phyloP scores from a whole-genome alignment of 2,797 vertebrate genomes.

The Dipus sagitta region DNA sequence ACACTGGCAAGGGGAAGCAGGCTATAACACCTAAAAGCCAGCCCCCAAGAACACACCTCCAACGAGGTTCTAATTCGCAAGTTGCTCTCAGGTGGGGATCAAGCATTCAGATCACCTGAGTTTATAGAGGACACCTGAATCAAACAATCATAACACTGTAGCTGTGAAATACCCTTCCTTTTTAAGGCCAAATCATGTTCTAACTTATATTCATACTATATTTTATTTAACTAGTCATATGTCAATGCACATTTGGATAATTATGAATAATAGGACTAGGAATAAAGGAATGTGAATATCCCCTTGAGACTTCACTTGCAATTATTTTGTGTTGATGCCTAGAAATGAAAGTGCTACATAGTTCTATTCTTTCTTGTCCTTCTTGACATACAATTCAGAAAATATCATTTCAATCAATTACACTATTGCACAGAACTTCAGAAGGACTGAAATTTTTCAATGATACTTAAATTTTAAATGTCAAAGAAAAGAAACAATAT shows the following conservation, averaged over 20 bases:
- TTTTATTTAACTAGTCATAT: background rate
- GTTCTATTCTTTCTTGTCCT: background rate
- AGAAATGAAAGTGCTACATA: background rate
- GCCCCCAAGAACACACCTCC: too few species aligned
- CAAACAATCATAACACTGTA: background rate
- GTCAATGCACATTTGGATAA: background rate
- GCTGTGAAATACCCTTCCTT: background rate
- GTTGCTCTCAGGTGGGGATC: too few species aligned
- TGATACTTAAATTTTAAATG: background rate
- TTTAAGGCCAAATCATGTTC: background rate
- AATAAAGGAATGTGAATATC: background rate
- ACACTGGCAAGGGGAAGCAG: too few species aligned
- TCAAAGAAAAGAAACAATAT: slow-evolving; percentile 6
- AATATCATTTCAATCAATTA: background rate
- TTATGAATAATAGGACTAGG: background rate
- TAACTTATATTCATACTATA: background rate
- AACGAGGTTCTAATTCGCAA: too few species aligned
- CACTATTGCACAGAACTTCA: background rate
- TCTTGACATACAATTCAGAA: background rate
- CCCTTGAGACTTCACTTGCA: background rate
- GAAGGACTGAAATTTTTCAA: background rate
- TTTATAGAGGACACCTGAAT: too few species aligned
- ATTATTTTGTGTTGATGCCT: background rate
- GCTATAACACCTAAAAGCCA: too few species aligned
- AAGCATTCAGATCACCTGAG: too few species aligned